These are phyloP conservation scores for Harpagoxenus sublaevis DNA, from an alignment of 2,888 invertebrate genomes.

Conservation along the genomic window DNA sequence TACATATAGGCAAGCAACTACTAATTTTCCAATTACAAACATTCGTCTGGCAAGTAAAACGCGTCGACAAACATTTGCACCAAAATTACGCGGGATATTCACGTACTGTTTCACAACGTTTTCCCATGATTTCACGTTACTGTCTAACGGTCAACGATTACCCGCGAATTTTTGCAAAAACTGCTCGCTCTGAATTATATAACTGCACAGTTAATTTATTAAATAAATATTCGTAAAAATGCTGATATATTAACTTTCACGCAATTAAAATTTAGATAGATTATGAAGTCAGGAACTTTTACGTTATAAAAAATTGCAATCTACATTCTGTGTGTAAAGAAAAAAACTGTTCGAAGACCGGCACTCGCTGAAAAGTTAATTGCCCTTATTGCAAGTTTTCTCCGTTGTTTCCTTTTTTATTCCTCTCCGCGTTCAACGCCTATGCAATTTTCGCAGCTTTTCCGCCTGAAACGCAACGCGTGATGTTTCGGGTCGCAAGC, in stretches of 20 bases:
- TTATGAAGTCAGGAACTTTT: background rate
- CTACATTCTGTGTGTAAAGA: background rate
- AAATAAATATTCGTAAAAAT: constrained; percentile 1
- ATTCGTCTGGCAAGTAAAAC: constrained; percentile 25
- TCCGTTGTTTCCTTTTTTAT: background rate
- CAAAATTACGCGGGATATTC: constrained; percentile 19
- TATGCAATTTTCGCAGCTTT: constrained; percentile 48
- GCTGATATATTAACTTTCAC: background rate
- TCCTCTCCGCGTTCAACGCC: background rate
- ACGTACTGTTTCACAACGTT: constrained; percentile 3
- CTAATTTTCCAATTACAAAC: constrained; percentile 39
- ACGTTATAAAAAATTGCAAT: background rate
- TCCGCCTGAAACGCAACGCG: constrained; percentile 24
- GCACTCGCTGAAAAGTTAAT: constrained; percentile 29
- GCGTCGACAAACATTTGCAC: constrained; percentile 27
- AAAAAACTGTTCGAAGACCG: constrained; percentile 13
- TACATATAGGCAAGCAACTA: background rate
- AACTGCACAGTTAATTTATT: constrained; percentile 6
- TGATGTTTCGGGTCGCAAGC: constrained; percentile 18
- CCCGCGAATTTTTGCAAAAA: background rate
- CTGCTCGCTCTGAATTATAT: background rate
- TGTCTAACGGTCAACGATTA: background rate
- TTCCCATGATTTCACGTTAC: background rate
- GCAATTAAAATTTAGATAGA: background rate
- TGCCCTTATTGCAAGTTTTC: constrained; percentile 10